Conservation (phyloP, 2,888 invertebrate species). For the Agrotis exclamationis region DNA sequence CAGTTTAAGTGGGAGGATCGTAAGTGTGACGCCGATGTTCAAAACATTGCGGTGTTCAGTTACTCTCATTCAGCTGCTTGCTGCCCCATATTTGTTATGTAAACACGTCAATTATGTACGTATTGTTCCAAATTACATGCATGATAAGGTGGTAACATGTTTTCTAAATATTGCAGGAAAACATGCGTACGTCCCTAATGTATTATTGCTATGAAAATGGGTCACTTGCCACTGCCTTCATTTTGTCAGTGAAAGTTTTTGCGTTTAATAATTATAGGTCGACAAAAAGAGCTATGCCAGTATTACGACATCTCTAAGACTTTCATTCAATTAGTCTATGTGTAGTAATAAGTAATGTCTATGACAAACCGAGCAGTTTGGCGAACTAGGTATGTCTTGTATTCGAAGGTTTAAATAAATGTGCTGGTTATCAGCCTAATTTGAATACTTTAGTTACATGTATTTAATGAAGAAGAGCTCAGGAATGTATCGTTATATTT, state of each 20-base stretch:
- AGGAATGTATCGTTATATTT: not conserved
- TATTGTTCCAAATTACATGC: conserved; percentile 2
- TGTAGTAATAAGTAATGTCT: not conserved
- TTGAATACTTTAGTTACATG: too few relatives aligned
- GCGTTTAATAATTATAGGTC: too few relatives aligned
- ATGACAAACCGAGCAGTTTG: too few relatives aligned
- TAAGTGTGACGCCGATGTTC: conserved; percentile 30
- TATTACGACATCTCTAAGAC: not conserved
- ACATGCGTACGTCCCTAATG: not conserved
- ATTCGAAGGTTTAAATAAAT: too few relatives aligned
- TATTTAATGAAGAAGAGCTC: too few relatives aligned
- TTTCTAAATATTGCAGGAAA: conserved; percentile 12
- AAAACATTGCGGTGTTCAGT: conserved; percentile 33
- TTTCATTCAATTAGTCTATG: not conserved
- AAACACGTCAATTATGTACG: conserved; percentile 25
- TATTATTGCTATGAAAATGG: conserved; percentile 1
- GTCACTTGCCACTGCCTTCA: not conserved
- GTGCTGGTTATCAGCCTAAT: too few relatives aligned
- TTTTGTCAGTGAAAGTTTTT: not conserved
- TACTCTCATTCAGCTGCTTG: conserved; percentile 36
- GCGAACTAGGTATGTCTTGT: too few relatives aligned
- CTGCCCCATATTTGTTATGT: conserved; percentile 32
- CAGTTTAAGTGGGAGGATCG: conserved; percentile 29
- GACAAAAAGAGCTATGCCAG: not conserved
- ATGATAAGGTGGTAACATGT: conserved; percentile 25